A percentile compares a stretch with the other conserved stretches of the same genome.
Evolutionary conservation across 2,113 vertebrate species (phyloP).

Genomic region (Pelmatolapia mariae): DNA sequence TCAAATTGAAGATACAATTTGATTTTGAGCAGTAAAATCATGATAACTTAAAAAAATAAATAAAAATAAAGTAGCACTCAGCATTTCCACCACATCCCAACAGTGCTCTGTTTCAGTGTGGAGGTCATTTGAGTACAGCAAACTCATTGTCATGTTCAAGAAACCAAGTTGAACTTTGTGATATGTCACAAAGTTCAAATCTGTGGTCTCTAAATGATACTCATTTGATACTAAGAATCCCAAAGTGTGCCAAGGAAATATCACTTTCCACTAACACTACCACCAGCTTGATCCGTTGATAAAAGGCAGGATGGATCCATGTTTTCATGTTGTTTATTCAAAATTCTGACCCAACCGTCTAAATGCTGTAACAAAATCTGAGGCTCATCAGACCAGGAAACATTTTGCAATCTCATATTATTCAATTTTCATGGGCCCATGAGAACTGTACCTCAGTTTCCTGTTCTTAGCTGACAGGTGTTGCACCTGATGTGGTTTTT

Average conservation of each 20-base stretch:
- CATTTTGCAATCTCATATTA: background rate
- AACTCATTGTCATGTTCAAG: background rate
- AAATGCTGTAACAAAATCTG: background rate
- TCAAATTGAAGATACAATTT: background rate
- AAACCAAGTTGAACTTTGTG: background rate
- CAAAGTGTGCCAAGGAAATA: background rate
- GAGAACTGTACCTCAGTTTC: background rate
- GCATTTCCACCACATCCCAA: background rate
- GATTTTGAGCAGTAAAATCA: background rate
- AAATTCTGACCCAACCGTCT: background rate
- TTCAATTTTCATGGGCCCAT: background rate
- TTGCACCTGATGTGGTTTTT: background rate
- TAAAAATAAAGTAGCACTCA: background rate
- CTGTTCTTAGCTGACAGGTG: background rate
- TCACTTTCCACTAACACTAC: background rate
- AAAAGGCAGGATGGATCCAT: background rate
- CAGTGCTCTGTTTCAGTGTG: background rate
- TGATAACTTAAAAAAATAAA: background rate
- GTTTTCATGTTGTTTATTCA: background rate
- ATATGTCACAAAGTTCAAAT: background rate
- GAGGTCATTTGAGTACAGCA: background rate
- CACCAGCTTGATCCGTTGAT: background rate
- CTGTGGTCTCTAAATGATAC: background rate
- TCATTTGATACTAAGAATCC: background rate
- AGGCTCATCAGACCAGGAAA: background rate